Percentiles rank a stretch among this genome's conserved stretches.
Evolutionary conservation across 2,113 vertebrate genomes (phyloP).

Genomic region (Xiphorhynchus elegans): DNA sequence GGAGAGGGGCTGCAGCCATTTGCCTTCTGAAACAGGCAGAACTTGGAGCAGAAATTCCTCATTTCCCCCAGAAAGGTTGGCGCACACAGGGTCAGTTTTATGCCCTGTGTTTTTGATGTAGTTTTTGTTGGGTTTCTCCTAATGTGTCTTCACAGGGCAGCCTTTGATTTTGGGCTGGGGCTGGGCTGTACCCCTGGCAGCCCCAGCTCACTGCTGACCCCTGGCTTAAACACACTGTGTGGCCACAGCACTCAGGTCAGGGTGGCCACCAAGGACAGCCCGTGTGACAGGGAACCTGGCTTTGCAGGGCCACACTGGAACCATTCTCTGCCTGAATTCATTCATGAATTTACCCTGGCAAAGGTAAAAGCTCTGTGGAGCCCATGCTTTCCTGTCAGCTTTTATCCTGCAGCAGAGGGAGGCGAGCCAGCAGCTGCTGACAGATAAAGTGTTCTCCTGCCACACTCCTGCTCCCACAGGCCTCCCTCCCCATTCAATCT

Average conservation of each 20-base stretch:
- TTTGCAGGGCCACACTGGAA: neutral
- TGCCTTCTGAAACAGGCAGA: neutral
- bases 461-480: constrained; percentile 7
- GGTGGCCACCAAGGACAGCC: neutral
- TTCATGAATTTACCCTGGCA: neutral
- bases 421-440: neutral
- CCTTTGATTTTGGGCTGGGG: neutral
- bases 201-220: neutral
- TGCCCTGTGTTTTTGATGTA: neutral
- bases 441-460: constrained; percentile 25
- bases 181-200: neutral
- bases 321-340: neutral
- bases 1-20: neutral
- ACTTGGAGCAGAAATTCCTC: neutral
- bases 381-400: neutral
- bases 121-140: neutral
- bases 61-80: neutral
- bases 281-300: neutral
- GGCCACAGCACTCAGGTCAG: accelerated
- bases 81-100: neutral
- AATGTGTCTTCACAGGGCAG: neutral
- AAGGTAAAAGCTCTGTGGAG: neutral
- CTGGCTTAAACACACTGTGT: accelerated
- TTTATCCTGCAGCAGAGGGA: neutral
- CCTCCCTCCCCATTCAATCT: neutral